phyloP scores from a whole-genome alignment of 2,888 invertebrate genomes.

The Proisotoma minuta region DNA sequence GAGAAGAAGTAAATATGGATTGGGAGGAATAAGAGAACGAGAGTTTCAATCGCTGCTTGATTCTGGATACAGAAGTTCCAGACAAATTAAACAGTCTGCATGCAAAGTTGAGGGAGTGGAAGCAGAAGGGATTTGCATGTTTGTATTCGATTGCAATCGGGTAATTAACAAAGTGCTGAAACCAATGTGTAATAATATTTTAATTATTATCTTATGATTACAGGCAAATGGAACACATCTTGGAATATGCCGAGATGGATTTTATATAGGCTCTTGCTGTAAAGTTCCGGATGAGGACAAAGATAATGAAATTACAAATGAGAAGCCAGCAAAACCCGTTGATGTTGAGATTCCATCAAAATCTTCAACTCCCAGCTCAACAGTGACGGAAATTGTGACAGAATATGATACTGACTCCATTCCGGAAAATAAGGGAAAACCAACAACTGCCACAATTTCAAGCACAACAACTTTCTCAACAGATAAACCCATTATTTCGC shows the following conservation, averaged over 20 bases:
- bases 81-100: slow-evolving; percentile 27
- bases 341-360: background rate
- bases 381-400: background rate
- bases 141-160: slow-evolving; percentile 31
- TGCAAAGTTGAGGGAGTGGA: slow-evolving; percentile 23
- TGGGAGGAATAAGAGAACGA: background rate
- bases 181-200: background rate
- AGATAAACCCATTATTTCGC: slow-evolving; percentile 4
- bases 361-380: background rate
- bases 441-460: background rate
- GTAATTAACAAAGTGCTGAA: slow-evolving; percentile 12
- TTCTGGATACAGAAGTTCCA: slow-evolving; percentile 4
- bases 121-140: slow-evolving; percentile 32
- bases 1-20: background rate
- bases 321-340: slow-evolving; percentile 11
- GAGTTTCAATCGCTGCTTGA: background rate
- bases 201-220: background rate
- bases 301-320: slow-evolving; percentile 19
- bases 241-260: slow-evolving; percentile 33
- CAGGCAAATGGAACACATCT: slow-evolving; percentile 37
- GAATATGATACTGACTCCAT: background rate
- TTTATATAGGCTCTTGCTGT: slow-evolving; percentile 37
- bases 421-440: background rate
- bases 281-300: slow-evolving; percentile 19
- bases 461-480: slow-evolving; percentile 7